A percentile compares a stretch with the other conserved stretches of the same genome.
Evolutionary conservation across 2,113 vertebrate genomes (phyloP).

Genomic region (Syngnathus typhle): DNA sequence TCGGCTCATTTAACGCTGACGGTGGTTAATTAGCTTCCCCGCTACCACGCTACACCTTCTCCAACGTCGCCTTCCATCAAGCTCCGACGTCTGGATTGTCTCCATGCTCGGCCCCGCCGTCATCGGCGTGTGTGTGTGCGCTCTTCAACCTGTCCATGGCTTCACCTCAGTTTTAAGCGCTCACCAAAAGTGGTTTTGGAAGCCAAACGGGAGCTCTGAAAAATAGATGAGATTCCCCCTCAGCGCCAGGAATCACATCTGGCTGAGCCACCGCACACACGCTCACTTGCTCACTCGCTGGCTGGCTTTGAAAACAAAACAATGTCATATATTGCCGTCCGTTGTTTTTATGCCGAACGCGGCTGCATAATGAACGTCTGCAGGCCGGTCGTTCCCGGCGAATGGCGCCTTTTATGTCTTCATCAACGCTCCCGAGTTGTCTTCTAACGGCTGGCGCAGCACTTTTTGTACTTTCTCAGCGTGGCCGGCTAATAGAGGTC

Average conservation of each 20-base stretch:
- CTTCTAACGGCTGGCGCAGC: conserved; percentile 3
- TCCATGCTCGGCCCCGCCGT: no score
- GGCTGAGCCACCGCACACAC: conserved; percentile 19
- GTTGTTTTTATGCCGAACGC: not conserved
- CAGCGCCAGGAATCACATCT: conserved; percentile 15
- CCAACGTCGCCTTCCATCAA: conserved; percentile 25
- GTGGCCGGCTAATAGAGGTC: conserved; percentile 33
- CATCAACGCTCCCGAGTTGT: conserved; percentile 16
- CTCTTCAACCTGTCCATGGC: not conserved
- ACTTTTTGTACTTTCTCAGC: conserved; percentile 13
- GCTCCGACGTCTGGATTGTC: conserved; percentile 20
- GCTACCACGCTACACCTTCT: conserved; percentile 25
- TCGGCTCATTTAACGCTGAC: not conserved
- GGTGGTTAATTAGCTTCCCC: conserved; percentile 37
- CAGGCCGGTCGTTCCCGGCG: conserved; percentile 3
- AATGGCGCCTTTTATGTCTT: conserved; percentile 13
- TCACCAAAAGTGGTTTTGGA: conserved; percentile 27
- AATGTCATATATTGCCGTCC: no score
- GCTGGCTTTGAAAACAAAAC: no score
- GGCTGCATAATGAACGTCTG: not conserved
- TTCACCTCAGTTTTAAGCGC: conserved; percentile 22
- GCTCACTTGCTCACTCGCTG: not conserved
- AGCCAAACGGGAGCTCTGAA: conserved; percentile 34
- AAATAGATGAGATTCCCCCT: conserved; percentile 32
- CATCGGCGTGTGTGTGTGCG: not conserved